A percentile compares a stretch with the other conserved stretches of the same genome.
Conservation (phyloP, 2,113 vertebrate species). For the Gobio gobio region DNA sequence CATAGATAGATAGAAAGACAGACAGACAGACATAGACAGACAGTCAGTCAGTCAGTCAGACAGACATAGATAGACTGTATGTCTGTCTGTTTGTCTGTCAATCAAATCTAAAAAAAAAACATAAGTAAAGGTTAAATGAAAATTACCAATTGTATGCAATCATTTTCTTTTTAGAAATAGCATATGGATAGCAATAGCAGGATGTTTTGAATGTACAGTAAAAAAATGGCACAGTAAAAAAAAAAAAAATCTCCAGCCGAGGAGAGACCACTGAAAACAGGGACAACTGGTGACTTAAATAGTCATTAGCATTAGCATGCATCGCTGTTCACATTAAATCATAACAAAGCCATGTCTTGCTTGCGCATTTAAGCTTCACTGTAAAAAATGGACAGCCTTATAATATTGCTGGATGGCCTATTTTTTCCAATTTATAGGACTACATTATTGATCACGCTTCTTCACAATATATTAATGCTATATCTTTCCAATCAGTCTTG, state of each 20-base stretch:
- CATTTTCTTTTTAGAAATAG: background rate
- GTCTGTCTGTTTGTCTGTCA: no score
- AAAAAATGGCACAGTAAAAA: background rate
- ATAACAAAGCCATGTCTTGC: constrained; percentile 24
- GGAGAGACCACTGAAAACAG: background rate
- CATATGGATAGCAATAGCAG: background rate
- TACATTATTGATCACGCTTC: constrained; percentile 15
- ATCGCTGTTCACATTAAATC: constrained; percentile 15
- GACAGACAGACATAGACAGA: no score
- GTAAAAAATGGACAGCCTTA: background rate
- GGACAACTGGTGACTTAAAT: background rate
- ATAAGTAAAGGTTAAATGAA: no score
- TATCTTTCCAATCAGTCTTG: background rate
- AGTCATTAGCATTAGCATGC: background rate
- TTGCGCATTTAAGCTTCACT: background rate
- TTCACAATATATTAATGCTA: background rate
- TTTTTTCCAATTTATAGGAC: background rate
- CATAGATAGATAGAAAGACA: no score
- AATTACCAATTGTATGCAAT: background rate
- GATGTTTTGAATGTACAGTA: background rate
- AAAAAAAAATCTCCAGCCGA: background rate
- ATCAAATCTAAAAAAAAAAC: no score
- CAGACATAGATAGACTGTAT: no score
- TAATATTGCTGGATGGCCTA: constrained; percentile 1
- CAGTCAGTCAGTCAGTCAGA: no score